Evolutionary conservation across 2,797 vertebrate species (phyloP).

Genomic region (Hyperoplus immaculatus): DNA sequence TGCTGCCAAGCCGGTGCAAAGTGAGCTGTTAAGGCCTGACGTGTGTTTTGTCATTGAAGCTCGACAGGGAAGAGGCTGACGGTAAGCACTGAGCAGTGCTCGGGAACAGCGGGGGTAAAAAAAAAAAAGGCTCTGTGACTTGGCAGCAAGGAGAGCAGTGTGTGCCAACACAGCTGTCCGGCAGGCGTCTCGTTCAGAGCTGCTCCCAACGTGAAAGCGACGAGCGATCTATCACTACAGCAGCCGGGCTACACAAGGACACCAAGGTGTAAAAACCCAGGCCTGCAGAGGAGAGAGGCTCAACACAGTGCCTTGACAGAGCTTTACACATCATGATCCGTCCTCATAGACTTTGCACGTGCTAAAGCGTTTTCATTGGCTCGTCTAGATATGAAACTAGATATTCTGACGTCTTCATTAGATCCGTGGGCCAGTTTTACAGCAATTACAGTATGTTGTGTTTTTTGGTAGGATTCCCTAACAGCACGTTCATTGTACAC

Average conservation of each 20-base stretch:
- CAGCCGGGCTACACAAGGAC: slow-evolving; percentile 75
- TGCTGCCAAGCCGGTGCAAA: slow-evolving; percentile 61
- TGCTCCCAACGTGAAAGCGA: slow-evolving; percentile 61
- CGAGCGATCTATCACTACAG: slow-evolving; percentile 75
- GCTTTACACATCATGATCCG: slow-evolving; percentile 65
- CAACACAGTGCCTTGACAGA: slow-evolving; percentile 49
- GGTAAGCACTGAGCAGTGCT: slow-evolving; percentile 74
- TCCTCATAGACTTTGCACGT: slow-evolving; percentile 32
- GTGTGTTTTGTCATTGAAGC: slow-evolving; percentile 79
- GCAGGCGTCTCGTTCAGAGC: slow-evolving; percentile 76
- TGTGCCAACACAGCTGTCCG: slow-evolving; percentile 84
- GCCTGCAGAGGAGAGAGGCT: slow-evolving; percentile 55
- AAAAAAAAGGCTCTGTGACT: slow-evolving; percentile 71
- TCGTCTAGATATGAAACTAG: slow-evolving; percentile 35
- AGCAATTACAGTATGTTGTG: slow-evolving; percentile 14
- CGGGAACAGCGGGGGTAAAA: slow-evolving; percentile 71
- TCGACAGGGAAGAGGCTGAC: slow-evolving; percentile 67
- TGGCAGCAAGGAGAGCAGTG: slow-evolving; percentile 67
- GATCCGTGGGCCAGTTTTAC: slow-evolving; percentile 30
- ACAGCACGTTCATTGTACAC: slow-evolving; percentile 6
- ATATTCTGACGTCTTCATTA: slow-evolving; percentile 47
- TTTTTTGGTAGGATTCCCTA: slow-evolving; percentile 44
- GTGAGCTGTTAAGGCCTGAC: slow-evolving; percentile 78
- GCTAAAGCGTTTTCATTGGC: slow-evolving; percentile 55
- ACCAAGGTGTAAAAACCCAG: slow-evolving; percentile 72